Evolutionary conservation across 2,888 invertebrate species (phyloP), one percentile per base, ranked within the genome.

Genomic region (Charanyca ferruginea): DNA sequence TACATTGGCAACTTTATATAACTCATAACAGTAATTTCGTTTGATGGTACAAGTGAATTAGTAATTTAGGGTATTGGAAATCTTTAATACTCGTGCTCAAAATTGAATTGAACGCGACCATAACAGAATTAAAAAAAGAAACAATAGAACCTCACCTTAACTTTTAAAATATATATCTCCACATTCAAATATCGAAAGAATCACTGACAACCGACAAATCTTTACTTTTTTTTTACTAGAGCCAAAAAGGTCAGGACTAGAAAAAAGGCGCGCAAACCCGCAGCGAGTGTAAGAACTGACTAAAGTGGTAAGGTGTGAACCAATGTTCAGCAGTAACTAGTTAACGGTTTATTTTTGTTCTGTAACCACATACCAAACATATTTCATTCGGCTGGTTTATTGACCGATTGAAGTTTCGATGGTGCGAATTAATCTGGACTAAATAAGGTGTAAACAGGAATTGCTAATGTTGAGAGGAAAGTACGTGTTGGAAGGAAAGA

Each of bases 311-410:
- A 93, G 92, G 93, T 93, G 93, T 89, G 90, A 92, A 91, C 83
- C 83, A 90, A 87, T 87, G 77, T 78, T 76, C 72, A 69, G 58
- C 78, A 81, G 79, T 81, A 77, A 84, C 83, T 85, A 84, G 83
- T 86, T 85, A 87, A 86, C 87, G 86, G 89, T 93, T 93, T 94
- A 94, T 94, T 93, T 94, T 91, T 85, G 90, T 87, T 87, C 84
- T 79, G 83, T 90, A 90, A 88, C 83, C 85, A 84, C 89, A 89
- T 87, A 86, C 89, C 87, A 68, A 69, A 79, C 82, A 87, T 87
- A 85, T 85, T 88, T 86, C 87, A 85, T 80, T 86, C 79, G 77
- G 53, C 62, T 64, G 52, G 75, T 80, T 75, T 80, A 73, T 77
- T 74, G 72, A 61, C 62, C 80, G 77, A 81, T 79, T 75, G 58